Evolutionary conservation across 2,797 vertebrate genomes (phyloP), one percentile per base, ranked within the genome.

Genomic region (Pachyuromys duprasi): DNA sequence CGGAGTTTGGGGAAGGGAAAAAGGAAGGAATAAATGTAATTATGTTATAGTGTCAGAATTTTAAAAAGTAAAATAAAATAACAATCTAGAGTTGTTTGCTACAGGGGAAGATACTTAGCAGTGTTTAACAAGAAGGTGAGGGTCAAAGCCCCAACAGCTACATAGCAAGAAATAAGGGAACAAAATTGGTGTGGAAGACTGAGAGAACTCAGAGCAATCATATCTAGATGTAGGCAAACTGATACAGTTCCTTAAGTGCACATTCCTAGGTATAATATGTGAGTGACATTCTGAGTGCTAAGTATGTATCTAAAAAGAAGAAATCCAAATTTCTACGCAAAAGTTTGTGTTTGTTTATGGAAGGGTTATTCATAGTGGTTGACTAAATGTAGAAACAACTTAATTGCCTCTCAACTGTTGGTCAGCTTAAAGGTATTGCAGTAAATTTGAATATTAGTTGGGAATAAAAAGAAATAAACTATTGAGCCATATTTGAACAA

Each of bases 401-500:
- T 15, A 87, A 0, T 63, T 94, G 5, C 57, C 42, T 28, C 57
- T 94, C 11, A 96, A 3, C 33, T 92, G 69, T 49, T 79, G 22
- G 20, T 53, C 91, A 78, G 88, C 80, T 45, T 78, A 79, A 87
- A 67, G 65, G 15, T 79, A 13, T 79, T 62, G 33, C 36, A 80
- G 11, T 76, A 36, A 9, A 83, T 28, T 80, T 22, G n/a, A 79
- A 84, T 88, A 76, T 84, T 96, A 90, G 62, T 80, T 84, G 65
- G 5, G 9, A 45, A 63, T 86, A 69, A 86, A 82, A 86, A 63
- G 8, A 31, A 87, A 63, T 80, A 13, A 70, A 36, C 15, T 81
- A 39, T 76, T 92, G 42, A 33, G 84, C 14, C 3, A n/a, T 57
- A 53, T 86, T 94, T 45, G 33, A 65, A 11, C 7, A 28, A n/a